Conservation (phyloP, 2,113 vertebrate species). For the Perognathus longimembris region DNA sequence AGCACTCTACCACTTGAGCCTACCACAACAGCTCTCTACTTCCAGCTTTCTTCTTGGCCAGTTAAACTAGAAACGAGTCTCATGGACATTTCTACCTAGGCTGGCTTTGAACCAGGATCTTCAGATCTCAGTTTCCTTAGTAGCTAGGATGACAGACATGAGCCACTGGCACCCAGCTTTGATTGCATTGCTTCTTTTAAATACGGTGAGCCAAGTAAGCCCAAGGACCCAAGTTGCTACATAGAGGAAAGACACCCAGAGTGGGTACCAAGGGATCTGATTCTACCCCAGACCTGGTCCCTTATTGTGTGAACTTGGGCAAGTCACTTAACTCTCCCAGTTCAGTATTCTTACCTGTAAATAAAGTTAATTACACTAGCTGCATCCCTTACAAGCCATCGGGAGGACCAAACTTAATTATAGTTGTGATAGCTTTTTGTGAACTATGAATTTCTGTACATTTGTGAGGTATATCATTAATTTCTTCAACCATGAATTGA, state of each 20-base stretch:
- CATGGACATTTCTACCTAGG: too few relatives aligned
- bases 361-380: constrained; percentile 50
- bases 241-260: not conserved
- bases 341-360: constrained; percentile 33
- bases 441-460: constrained; percentile 48
- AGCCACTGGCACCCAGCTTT: too few relatives aligned
- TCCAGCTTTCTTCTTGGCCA: too few relatives aligned
- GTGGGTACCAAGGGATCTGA: not conserved
- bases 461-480: constrained; percentile 17
- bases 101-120: too few relatives aligned
- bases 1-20: too few relatives aligned
- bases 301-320: constrained; percentile 40
- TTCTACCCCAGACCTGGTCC: not conserved
- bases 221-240: not conserved
- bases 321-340: constrained; percentile 4
- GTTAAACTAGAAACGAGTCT: too few relatives aligned
- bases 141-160: too few relatives aligned
- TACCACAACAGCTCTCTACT: too few relatives aligned
- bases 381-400: not conserved
- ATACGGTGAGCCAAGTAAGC: not conserved
- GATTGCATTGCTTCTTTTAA: too few relatives aligned
- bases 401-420: constrained; percentile 38
- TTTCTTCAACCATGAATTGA: constrained; percentile 40
- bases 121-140: too few relatives aligned
- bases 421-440: constrained; percentile 44